Evolutionary conservation across 2,888 invertebrate genomes (phyloP).

Genomic region (Melanchra persicariae): DNA sequence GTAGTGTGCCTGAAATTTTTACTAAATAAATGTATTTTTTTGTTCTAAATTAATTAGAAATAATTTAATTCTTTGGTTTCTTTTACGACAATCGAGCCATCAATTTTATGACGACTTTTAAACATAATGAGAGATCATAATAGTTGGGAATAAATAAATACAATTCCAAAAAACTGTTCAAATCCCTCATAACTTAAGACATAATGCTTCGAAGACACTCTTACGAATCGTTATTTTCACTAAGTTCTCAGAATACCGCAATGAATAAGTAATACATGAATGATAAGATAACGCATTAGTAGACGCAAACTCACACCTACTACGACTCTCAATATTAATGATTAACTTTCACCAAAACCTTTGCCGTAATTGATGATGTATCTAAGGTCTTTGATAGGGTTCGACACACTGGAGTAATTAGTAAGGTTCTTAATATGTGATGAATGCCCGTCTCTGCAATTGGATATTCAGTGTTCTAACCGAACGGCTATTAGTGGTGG

Average conservation of each 20-base stretch:
- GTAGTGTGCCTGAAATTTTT: no score
- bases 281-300: slow-evolving; percentile 53
- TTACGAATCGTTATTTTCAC: slow-evolving; percentile 59
- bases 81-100: background rate
- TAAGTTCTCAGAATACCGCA: slow-evolving; percentile 46
- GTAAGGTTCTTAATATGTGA: slow-evolving; percentile 35
- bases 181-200: slow-evolving; percentile 42
- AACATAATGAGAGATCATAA: background rate
- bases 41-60: no score
- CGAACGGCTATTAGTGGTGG: background rate
- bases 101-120: background rate
- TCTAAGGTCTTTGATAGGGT: slow-evolving; percentile 43
- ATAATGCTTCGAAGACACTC: slow-evolving; percentile 24
- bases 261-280: slow-evolving; percentile 61
- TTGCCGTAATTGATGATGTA: slow-evolving; percentile 31
- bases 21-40: no score
- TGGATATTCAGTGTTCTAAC: slow-evolving; percentile 25
- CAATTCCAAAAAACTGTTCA: no score
- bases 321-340: slow-evolving; percentile 53
- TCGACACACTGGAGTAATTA: slow-evolving; percentile 40
- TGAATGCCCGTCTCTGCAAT: slow-evolving; percentile 25
- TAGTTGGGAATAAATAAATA: background rate
- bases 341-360: slow-evolving; percentile 41
- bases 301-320: slow-evolving; percentile 44
- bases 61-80: background rate